phyloP scores from a whole-genome alignment of 2,113 vertebrate genomes.

The Heptranchias perlo region DNA sequence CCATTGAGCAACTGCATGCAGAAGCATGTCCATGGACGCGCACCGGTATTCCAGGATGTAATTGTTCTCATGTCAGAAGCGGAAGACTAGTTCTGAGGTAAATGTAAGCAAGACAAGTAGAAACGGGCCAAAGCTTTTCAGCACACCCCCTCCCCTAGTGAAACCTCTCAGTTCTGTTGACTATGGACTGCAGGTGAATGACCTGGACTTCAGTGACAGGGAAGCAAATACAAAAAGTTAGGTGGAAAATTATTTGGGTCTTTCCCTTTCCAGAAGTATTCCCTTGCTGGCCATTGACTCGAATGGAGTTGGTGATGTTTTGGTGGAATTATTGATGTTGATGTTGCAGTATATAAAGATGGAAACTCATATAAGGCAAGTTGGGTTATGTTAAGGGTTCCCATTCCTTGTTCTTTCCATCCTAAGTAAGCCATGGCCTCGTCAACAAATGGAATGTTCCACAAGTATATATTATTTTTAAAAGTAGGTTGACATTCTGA shows the following conservation, averaged over 20 bases:
- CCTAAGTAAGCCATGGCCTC: not conserved
- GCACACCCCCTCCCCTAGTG: not conserved
- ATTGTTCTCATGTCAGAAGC: not conserved
- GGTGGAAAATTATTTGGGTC: not conserved
- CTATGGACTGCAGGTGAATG: not conserved
- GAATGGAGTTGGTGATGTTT: not conserved
- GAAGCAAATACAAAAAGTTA: not conserved
- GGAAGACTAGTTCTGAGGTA: not conserved
- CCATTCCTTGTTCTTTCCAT: not conserved
- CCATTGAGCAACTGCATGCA: not conserved
- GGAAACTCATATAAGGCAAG: not conserved
- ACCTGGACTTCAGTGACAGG: not conserved
- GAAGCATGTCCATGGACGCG: not conserved
- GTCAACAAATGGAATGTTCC: not conserved
- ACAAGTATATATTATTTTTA: not conserved
- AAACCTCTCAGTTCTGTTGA: not conserved
- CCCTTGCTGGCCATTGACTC: not conserved
- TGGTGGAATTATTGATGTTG: constrained; percentile 16
- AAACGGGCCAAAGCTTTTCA: not conserved
- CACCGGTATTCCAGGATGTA: not conserved
- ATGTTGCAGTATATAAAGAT: not conserved
- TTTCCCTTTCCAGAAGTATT: not conserved
- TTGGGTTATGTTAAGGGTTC: not conserved
- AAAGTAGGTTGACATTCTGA: not conserved
- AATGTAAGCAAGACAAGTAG: not conserved